Evolutionary conservation across 2,113 vertebrate genomes (phyloP).

Genomic region (Marcusenius ussheri): DNA sequence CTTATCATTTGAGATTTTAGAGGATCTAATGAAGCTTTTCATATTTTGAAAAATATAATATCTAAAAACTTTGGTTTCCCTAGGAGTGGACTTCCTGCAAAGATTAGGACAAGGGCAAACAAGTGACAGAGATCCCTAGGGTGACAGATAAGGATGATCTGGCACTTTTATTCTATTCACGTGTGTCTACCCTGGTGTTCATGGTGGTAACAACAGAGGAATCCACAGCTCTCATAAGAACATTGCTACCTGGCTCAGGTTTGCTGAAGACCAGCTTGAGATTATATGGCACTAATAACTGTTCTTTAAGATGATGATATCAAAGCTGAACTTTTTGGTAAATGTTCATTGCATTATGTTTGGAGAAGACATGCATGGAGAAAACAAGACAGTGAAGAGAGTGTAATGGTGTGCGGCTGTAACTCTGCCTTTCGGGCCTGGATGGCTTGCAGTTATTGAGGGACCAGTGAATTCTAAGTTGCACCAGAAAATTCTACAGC

Average conservation of each 20-base stretch:
- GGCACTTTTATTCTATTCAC: background rate
- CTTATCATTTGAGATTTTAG: background rate
- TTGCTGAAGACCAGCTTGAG: background rate
- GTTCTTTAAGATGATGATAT: background rate
- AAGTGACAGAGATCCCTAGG: background rate
- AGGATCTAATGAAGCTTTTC: background rate
- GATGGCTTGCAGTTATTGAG: background rate
- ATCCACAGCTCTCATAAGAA: background rate
- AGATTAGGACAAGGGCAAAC: background rate
- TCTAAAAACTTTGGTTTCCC: background rate
- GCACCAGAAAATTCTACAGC: background rate
- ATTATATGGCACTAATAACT: background rate
- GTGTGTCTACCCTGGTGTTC: background rate
- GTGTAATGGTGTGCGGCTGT: background rate
- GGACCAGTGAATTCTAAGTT: background rate
- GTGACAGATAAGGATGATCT: background rate
- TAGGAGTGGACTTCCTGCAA: background rate
- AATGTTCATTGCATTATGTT: background rate
- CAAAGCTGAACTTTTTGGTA: background rate
- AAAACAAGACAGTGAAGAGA: background rate
- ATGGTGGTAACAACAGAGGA: background rate
- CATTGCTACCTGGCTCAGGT: background rate
- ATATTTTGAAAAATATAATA: background rate
- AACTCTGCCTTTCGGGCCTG: background rate
- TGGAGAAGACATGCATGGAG: background rate